Conservation (phyloP, 2,797 vertebrate genomes). For the Hoplostethus mediterraneus region DNA sequence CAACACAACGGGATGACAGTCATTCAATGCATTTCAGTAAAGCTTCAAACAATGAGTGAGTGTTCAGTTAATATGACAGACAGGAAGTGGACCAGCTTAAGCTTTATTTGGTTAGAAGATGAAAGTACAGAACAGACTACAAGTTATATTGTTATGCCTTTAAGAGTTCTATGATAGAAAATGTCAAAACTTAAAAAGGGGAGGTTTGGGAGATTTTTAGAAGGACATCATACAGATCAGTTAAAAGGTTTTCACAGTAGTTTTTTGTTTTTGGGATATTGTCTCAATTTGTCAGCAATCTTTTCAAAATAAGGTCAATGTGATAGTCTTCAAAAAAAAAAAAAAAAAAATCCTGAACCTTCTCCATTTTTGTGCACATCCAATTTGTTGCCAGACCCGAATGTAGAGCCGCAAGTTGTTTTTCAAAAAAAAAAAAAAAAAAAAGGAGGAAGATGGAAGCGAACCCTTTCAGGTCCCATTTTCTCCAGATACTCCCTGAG, state of each 20-base stretch:
- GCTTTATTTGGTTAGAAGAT: background rate
- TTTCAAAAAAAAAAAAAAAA: too few species aligned
- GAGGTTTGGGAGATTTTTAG: background rate
- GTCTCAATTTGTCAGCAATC: background rate
- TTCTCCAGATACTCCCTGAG: slow-evolving; percentile 23
- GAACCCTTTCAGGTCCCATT: slow-evolving; percentile 26
- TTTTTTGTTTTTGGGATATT: too few species aligned
- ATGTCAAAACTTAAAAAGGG: background rate
- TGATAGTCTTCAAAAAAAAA: background rate
- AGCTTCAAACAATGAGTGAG: background rate
- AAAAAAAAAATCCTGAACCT: background rate
- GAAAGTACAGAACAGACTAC: slow-evolving; percentile 15
- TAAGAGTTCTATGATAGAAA: background rate
- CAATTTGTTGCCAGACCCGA: background rate
- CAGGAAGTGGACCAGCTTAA: background rate
- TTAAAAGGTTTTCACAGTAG: too few species aligned
- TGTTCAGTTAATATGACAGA: background rate
- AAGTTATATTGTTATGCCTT: background rate
- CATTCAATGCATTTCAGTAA: slow-evolving; percentile 14
- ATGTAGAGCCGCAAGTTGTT: background rate
- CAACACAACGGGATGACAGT: background rate
- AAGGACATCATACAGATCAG: background rate
- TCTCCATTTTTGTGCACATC: slow-evolving; percentile 3
- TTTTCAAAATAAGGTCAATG: background rate
- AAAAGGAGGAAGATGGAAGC: background rate